Percentiles rank a stretch among this genome's conserved stretches.
These are phyloP conservation scores for Strigops habroptila DNA, from an alignment of 2,113 vertebrate species.

Conservation along the genomic window DNA sequence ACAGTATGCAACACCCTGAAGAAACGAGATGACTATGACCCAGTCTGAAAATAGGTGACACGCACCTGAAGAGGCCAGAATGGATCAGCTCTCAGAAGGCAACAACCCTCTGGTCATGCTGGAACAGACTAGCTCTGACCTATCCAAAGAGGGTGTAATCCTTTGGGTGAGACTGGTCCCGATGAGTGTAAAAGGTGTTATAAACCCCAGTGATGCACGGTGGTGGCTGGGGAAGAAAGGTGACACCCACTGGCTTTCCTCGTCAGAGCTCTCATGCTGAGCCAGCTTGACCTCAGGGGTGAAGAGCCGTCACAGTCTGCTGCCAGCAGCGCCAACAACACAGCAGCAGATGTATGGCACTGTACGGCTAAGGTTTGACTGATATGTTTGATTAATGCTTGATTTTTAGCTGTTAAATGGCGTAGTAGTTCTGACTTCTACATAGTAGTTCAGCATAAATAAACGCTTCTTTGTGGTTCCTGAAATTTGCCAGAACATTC, in stretches of 20 bases:
- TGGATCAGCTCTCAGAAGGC: not conserved
- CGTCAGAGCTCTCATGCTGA: rapidly evolving
- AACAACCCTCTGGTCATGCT: not conserved
- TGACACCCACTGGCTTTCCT: not conserved
- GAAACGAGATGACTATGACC: not conserved
- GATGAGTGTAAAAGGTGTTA: rapidly evolving
- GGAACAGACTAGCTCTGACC: not conserved
- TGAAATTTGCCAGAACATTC: not conserved
- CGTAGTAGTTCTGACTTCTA: not conserved
- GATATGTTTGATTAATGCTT: not conserved
- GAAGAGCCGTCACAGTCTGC: not conserved
- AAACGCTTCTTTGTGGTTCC: not conserved
- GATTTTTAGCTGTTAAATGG: not conserved
- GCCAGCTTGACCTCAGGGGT: not conserved
- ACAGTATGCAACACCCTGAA: not conserved
- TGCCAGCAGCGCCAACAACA: not conserved
- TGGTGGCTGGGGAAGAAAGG: not conserved
- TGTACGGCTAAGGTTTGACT: not conserved
- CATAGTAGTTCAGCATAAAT: not conserved
- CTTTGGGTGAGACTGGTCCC: not conserved
- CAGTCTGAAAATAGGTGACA: not conserved
- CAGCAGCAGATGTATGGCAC: not conserved
- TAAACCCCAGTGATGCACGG: not conserved
- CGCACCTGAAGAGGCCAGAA: not conserved
- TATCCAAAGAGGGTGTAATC: rapidly evolving